These are phyloP conservation scores for Bombus fervidus DNA, from an alignment of 1,140 invertebrate species.

Conservation along the genomic window DNA sequence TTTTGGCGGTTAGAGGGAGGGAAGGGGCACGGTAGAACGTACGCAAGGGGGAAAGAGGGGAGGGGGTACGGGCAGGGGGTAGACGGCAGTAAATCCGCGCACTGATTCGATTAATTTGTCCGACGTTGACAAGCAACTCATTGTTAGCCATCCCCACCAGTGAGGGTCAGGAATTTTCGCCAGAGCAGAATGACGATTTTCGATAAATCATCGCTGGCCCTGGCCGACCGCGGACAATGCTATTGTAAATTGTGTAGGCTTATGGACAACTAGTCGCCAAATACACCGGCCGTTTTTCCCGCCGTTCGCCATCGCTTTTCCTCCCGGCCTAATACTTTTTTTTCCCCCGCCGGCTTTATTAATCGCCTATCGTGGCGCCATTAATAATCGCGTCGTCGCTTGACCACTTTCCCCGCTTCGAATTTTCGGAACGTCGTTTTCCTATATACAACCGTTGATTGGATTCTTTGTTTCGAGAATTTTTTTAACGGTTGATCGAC, in stretches of 20 bases:
- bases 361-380: conserved; percentile 14
- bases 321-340: neutral
- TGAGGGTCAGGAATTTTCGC: conserved; percentile 47
- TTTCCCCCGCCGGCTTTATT: conserved; percentile 13
- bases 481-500: neutral
- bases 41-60: neutral
- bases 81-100: conserved; percentile 62
- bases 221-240: conserved; percentile 13
- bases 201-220: conserved; percentile 58
- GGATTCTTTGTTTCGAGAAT: neutral
- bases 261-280: conserved; percentile 55
- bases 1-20: neutral
- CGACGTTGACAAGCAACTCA: conserved; percentile 50
- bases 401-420: neutral
- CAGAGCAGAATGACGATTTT: conserved; percentile 58
- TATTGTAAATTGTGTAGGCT: conserved; percentile 54
- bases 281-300: conserved; percentile 42
- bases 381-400: conserved; percentile 19
- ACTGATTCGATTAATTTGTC: conserved; percentile 67
- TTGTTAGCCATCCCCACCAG: conserved; percentile 30
- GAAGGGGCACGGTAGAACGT: neutral
- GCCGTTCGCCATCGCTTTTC: neutral
- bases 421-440: neutral
- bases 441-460: neutral
- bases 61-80: neutral